Conservation (phyloP, 2,888 invertebrate species). For the Tupiocoris notatus region DNA sequence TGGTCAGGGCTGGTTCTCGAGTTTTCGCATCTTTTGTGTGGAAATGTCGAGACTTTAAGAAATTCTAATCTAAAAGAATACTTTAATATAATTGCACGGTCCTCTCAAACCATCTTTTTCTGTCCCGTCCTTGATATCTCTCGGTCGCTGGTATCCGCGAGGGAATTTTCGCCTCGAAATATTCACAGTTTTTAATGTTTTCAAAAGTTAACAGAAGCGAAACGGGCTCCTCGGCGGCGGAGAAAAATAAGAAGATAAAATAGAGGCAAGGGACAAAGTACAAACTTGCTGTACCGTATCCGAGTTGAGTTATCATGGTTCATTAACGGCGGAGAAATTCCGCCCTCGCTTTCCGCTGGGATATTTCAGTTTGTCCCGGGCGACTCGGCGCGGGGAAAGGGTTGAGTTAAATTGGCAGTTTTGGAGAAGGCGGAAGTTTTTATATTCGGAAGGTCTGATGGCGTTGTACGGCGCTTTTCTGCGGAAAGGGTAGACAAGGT, state of each 20-base stretch:
- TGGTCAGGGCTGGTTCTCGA: too few relatives aligned
- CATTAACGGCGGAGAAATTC: constrained; percentile 18
- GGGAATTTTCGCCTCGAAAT: neutral
- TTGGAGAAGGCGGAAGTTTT: constrained; percentile 16
- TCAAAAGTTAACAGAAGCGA: neutral
- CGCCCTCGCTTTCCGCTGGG: neutral
- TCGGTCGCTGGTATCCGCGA: neutral
- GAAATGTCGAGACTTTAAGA: too few relatives aligned
- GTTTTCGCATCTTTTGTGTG: too few relatives aligned
- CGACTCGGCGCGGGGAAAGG: neutral
- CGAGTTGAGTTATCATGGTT: constrained; percentile 10
- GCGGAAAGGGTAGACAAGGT: neutral
- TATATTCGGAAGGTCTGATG: constrained; percentile 12
- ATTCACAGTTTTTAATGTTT: neutral
- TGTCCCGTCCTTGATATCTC: too few relatives aligned
- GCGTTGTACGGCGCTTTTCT: neutral
- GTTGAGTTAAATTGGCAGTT: constrained; percentile 27
- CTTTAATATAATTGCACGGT: too few relatives aligned
- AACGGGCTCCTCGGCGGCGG: neutral
- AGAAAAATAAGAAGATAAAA: neutral
- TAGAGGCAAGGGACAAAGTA: neutral
- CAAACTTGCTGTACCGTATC: neutral
- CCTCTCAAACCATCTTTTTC: too few relatives aligned
- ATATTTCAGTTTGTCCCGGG: constrained; percentile 16
- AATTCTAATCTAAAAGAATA: too few relatives aligned